Evolutionary conservation across 2,797 vertebrate genomes (phyloP), one percentile per base, ranked within the genome.

Genomic region (Ceyx erithaca): DNA sequence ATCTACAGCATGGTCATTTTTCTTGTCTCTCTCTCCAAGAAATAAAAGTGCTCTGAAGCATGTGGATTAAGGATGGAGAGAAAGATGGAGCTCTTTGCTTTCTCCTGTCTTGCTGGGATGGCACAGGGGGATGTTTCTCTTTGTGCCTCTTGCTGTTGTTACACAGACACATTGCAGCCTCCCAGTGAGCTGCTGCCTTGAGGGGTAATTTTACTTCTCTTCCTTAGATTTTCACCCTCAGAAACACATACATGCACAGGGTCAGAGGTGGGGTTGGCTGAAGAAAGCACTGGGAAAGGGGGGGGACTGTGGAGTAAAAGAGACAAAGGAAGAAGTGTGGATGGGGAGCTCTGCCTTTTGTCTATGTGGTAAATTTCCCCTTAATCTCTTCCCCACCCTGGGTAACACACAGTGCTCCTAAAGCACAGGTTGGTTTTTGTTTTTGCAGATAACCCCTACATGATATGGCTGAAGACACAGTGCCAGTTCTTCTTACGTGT

Each of bases 391-490:
- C 46, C 28, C 37, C 3, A 10, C 15, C 43, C 43, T 52, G 54
- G 12, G 40, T 80, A 94, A 78, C 54, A 52, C 66, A 33, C 26
- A 55, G 33, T 64, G 54, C 37, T 88, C 88, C 55, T 90, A 62
- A 93, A 73, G 43, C 62, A 80, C 49, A 64, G 51, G 30, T 68
- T 92, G 45, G 5, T 82, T 83, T 92, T 83, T 75, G 22, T 92
- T 95, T 78, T 54, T 94, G 79, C 85, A 80, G 79, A 73, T 87
- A 85, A 51, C 16, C 26, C 33, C 79, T 75, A 51, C 69, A 31
- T 80, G 49, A 78, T 71, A 55, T 58, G 72, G 75, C 21, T 92
- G 94, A 93, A 90, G 89, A 90, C 1, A 11, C 48, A 1, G 14
- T 92, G 76, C 62, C 91, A 85, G 49, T 75, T 82, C 66, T 80